Conservation (phyloP, 2,797 vertebrate genomes). For the Helicolenus hilgendorfi region DNA sequence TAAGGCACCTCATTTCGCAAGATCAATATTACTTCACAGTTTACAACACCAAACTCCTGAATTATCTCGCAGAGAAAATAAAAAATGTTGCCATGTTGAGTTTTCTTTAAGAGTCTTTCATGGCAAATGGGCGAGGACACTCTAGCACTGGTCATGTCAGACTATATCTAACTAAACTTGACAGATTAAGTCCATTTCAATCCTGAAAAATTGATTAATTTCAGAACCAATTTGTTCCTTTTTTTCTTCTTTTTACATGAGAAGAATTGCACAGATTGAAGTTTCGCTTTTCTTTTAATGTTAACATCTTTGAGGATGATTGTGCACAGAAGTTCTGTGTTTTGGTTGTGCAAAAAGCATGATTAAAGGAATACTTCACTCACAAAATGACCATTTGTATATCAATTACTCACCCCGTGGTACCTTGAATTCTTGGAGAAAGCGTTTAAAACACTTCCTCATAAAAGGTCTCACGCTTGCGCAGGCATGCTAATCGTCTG, state of each 20-base stretch:
- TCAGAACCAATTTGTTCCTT: neutral
- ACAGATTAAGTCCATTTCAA: neutral
- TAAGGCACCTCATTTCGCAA: conserved; percentile 43
- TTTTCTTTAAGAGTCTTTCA: neutral
- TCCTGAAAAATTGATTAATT: neutral
- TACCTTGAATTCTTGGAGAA: too few species aligned
- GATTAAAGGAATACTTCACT: neutral
- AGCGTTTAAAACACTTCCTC: neutral
- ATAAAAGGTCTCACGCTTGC: neutral
- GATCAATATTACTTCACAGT: conserved; percentile 61
- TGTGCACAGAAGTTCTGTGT: neutral
- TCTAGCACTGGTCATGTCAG: neutral
- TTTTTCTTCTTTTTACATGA: neutral
- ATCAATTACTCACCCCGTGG: too few species aligned
- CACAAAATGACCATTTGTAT: neutral
- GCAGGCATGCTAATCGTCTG: neutral
- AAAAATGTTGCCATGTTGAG: conserved; percentile 7
- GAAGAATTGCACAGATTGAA: neutral
- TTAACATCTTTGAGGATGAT: neutral
- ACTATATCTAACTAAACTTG: neutral
- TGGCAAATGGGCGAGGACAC: neutral
- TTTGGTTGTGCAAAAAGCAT: neutral
- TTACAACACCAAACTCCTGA: conserved; percentile 29
- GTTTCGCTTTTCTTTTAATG: neutral
- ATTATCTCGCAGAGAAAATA: conserved; percentile 41